Evolutionary conservation across 2,888 invertebrate genomes (phyloP), one percentile per base, ranked within the genome.

Genomic region (Cantharis lateralis): DNA sequence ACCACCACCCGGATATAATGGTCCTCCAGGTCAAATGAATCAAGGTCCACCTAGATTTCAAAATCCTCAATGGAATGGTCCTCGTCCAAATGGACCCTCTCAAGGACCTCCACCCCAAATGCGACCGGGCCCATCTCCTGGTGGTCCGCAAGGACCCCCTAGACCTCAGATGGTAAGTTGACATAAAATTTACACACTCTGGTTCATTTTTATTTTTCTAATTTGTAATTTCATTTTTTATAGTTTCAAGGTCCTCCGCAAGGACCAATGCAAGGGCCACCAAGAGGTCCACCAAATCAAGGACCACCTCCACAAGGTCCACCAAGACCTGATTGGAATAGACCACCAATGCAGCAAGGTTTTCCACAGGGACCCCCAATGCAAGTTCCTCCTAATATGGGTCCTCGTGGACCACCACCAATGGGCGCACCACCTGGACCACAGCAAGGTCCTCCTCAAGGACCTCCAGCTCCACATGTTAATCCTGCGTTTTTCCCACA

Each of bases 401-500:
- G 91, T 71, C 90, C 90, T 77, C 87, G 91, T 84, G 92, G 91
- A 81, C 92, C 92, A 80, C 90, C 89, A 62, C 88, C 88, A 86
- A 87, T 86, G 68, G 87, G 87, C 16, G 88, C 88, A 10, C 89
- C 89, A 61, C 89, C 88, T 61, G 90, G 90, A 0, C 90, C 90
- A 3, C 90, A 90, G n/a, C 89, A 89, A 80, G 88, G 88, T 7
- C 89, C 89, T 10, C 88, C 88, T 20, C 90, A 89, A 82, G 90
- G 90, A 61, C 84, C 84, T 7, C 96, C 96, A 7, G 97, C 97
- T 24, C 97, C 98, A 69, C 98, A 98, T 88, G 97, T 98, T 81
- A 98, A 98, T 90, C 98, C 98, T 62, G 98, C 98, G 78, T 98
- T 98, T 93, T 98, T 98, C 89, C 95, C 95, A 84, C 96, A 95